Base-by-base conservation (phyloP, 2,797 vertebrate genomes). In the Siniperca scherzeri region DNA sequence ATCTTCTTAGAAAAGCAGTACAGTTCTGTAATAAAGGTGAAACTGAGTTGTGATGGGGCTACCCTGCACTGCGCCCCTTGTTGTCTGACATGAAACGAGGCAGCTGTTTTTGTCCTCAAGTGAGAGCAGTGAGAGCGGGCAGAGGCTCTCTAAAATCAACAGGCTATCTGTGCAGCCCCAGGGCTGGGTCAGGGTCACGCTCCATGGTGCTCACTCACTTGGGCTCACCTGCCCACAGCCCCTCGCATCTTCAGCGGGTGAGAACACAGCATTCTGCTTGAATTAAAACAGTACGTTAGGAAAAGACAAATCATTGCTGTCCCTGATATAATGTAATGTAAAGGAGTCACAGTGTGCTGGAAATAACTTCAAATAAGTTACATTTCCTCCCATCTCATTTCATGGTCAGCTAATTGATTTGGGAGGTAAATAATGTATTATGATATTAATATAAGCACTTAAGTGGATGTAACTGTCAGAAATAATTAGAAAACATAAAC, bases 111-210 rank as follows among this genome's bases (percentile, higher is more conserved):
- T 87, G 74, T 91, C 90, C 87, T 91, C 75, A 55, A 90, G 92
- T 76, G 83, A 89, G 90, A 89, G 78, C 87, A 85, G 74, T 25
- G 82, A 83, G 88, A 88, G 86, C 66, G 5, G 77, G 81, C 86
- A 88, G 86, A 89, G 87, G 91, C 89, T 94, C 90, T 91, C 90
- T 91, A 93, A 94, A 94, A 93, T 93, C 94, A 94, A 92, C 93
- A 93, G 79, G 85, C 86, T 81, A 85, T 81, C 91, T 86, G 81
- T 89, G 84, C 75, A 84, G 86, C 75, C 76, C 82, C 52, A 10
- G 82, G 88, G 83, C 72, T 38, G 64, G 89, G 86, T 89, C 91
- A 80, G 85, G 90, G 90, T 93, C 90, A 83, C 88, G 4, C 92
- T 70, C 79, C 86, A 88, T 74, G 88, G 83, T 42, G 87, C 85